Evolutionary conservation across 2,113 vertebrate species (phyloP), one percentile per base, ranked within the genome.

Genomic region (Chamaea fasciata): DNA sequence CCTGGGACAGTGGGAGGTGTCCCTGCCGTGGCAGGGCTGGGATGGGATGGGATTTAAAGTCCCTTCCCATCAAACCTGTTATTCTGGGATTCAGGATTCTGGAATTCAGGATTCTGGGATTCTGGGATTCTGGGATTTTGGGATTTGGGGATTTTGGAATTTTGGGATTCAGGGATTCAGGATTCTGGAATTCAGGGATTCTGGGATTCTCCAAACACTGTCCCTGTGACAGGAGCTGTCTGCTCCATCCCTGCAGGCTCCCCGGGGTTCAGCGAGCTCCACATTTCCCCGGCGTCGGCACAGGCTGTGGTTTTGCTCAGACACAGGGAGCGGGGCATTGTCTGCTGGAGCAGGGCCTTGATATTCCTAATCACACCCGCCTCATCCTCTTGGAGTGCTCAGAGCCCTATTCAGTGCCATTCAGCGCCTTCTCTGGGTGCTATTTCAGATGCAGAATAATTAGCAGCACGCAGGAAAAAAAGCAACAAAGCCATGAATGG

Each of bases 401-500:
- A 97, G 97, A 96, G 97, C 94, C 96, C 96, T 83, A 95, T 97
- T 97, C 97, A 96, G 88, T 94, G 95, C 87, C 91, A 97, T 98
- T 98, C 97, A 96, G 56, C 95, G 97, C 68, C 92, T 96, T 94
- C 94, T 97, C 96, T 94, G 97, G 94, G 85, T 98, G 96, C 97
- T 98, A 98, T 98, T 98, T 98, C 97, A 96, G 97, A 98, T 95
- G 97, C 57, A 55, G 97, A 97, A 97, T 97, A 98, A 98, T 98
- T 98, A 98, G 97, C 97, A 96, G 87, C 96, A 85, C 50, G 95
- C 96, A 97, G 95, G 97, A 98, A 98, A 98, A 98, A 98, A 98
- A 98, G 96, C 98, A 97, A 97, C 97, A 98, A 98, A 98, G 96
- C 95, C 95, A 60, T 98, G 98, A 98, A 98, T 98, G 97, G 93